A percentile compares a stretch with the other conserved stretches of the same genome.
These are phyloP conservation scores for Genyomyrus donnyi DNA, from an alignment of 2,113 vertebrate species.

Conservation along the genomic window DNA sequence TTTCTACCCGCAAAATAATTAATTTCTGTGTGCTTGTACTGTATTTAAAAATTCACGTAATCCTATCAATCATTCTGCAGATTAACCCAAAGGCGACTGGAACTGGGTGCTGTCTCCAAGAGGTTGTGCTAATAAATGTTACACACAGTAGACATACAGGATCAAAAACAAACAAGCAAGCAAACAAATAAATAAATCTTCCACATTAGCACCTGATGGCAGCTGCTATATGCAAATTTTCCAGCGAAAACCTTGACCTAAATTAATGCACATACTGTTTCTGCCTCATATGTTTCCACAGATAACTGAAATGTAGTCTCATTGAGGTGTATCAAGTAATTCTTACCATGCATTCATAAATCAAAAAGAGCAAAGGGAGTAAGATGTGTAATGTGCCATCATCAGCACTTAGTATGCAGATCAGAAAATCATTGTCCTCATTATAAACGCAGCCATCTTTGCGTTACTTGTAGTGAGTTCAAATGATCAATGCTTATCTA, in stretches of 20 bases:
- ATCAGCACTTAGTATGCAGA: neutral
- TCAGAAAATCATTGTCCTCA: neutral
- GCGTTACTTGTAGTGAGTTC: neutral
- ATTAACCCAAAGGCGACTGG: neutral
- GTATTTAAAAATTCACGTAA: neutral
- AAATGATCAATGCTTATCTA: constrained; percentile 8
- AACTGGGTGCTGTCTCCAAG: neutral
- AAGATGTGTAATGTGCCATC: neutral
- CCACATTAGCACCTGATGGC: neutral
- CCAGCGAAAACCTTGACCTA: neutral
- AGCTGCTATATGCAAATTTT: neutral
- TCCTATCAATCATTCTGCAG: neutral
- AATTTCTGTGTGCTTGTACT: neutral
- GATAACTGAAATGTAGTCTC: neutral
- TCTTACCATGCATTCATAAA: neutral
- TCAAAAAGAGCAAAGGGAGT: neutral
- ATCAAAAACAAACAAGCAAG: neutral
- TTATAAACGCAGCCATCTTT: constrained; percentile 2
- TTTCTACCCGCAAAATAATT: neutral
- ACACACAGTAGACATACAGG: neutral
- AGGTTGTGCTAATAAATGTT: neutral
- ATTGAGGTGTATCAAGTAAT: constrained; percentile 1
- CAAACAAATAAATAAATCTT: neutral
- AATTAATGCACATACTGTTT: neutral
- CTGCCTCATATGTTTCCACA: neutral